These are phyloP conservation scores for Kuschelorhynchus macadamiae DNA, from an alignment of 2,888 invertebrate species.

Conservation along the genomic window DNA sequence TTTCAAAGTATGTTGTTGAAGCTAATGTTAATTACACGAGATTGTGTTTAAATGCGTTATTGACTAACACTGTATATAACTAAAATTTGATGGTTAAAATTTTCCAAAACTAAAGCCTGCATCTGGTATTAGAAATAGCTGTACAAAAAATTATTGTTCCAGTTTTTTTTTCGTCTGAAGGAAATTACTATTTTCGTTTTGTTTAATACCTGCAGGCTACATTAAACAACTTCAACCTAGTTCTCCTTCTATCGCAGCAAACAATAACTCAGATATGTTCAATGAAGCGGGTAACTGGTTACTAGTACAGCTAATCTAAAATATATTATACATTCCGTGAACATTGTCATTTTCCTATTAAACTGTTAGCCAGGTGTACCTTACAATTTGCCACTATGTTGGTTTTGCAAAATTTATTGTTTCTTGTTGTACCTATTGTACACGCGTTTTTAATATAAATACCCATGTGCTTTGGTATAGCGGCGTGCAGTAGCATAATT, in stretches of 20 bases:
- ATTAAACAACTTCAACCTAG: slow-evolving; percentile 14
- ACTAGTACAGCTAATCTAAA: slow-evolving; percentile 23
- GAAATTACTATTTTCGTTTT: too few relatives aligned
- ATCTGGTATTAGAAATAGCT: too few relatives aligned
- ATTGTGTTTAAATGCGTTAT: too few relatives aligned
- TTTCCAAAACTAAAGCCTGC: too few relatives aligned
- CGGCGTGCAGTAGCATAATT: too few relatives aligned
- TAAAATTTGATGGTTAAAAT: too few relatives aligned
- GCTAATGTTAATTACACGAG: too few relatives aligned
- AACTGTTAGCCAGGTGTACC: slow-evolving; percentile 30
- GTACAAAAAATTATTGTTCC: too few relatives aligned
- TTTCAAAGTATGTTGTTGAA: too few relatives aligned
- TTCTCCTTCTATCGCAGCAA: neutral
- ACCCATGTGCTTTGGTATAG: too few relatives aligned
- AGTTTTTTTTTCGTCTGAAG: too few relatives aligned
- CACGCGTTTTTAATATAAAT: neutral
- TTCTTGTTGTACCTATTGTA: slow-evolving; percentile 9
- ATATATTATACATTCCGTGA: slow-evolving; percentile 23
- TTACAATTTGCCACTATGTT: slow-evolving; percentile 34
- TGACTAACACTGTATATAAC: too few relatives aligned
- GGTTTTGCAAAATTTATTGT: slow-evolving; percentile 32
- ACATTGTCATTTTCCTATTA: slow-evolving; percentile 36
- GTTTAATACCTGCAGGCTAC: neutral
- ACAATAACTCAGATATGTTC: slow-evolving; percentile 24
- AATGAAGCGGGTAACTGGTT: slow-evolving; percentile 21